Evolutionary conservation across 2,113 vertebrate genomes (phyloP), one percentile per base, ranked within the genome.

Genomic region (Ursus arctos): DNA sequence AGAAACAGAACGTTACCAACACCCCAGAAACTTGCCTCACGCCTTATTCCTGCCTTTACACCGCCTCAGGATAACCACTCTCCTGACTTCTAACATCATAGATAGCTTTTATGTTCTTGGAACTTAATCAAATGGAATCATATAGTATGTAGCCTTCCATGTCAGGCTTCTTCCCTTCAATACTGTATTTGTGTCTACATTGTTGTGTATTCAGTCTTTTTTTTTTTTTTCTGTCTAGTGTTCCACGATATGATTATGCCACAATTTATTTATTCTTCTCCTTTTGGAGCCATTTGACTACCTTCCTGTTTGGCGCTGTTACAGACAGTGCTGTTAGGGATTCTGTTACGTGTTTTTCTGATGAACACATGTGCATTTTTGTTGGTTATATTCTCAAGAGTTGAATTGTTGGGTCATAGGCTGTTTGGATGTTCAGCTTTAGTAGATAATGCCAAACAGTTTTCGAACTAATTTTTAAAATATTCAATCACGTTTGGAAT

Each of bases 391-490:
- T 16, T 77, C 51, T 85, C 59, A 85, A 81, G 61, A 61, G 61
- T 13, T 84, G 91, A 89, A 84, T n/a, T 15, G 43, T 51, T 96
- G 47, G 63, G 21, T 55, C 53, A 43, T 74, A 63, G 43, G 53
- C 67, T 82, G 3, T 43, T 31, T 63, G 33, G 47, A 9, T 63
- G 22, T 61, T 94, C 63, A 21, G 22, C 63, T 47, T 94, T 47
- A 72, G 72, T 47, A 80, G 16, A n/a, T 43, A 47, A 15, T 47
- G 61, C n/a, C 63, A 80, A 31, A 51, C 15, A 49, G 28, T 89
- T 61, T 84, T 53, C 36, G 16, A 53, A 67, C 94, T 63, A 36
- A 53, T 71, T 83, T 88, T 76, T 47, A n/a, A 67, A 85, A 79
- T 65, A 71, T 1, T 49, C 18, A 11, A 1, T 72, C 87, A 16